These are phyloP conservation scores for Eristalis tenax DNA, from an alignment of 2,888 invertebrate species.

Conservation along the genomic window DNA sequence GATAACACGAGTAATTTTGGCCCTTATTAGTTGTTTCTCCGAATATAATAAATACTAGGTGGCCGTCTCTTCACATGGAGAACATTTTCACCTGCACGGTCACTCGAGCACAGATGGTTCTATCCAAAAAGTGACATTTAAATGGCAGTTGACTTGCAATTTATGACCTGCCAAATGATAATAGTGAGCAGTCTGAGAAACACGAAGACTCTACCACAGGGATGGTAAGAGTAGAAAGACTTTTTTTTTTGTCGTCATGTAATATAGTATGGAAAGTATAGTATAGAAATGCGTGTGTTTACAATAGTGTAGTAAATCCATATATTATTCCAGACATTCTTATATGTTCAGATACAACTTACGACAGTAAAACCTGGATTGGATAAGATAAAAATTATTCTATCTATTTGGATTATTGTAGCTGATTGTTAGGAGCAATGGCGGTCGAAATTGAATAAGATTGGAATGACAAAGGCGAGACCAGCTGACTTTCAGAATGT, in stretches of 20 bases:
- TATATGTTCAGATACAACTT: too few relatives aligned
- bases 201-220: background rate
- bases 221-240: background rate
- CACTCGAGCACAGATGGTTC: slow-evolving; percentile 6
- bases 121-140: slow-evolving; percentile 12
- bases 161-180: background rate
- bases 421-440: too few relatives aligned
- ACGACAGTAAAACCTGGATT: too few relatives aligned
- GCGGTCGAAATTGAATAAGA: too few relatives aligned
- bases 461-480: too few relatives aligned
- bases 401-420: too few relatives aligned
- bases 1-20: slow-evolving; percentile 33
- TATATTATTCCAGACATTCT: too few relatives aligned
- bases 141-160: slow-evolving; percentile 1
- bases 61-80: slow-evolving; percentile 57
- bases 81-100: slow-evolving; percentile 39
- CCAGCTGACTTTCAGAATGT: too few relatives aligned
- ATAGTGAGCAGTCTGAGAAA: background rate
- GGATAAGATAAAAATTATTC: too few relatives aligned
- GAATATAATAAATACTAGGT: slow-evolving; percentile 45
- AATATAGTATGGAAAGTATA: too few relatives aligned
- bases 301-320: too few relatives aligned
- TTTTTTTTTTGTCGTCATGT: background rate
- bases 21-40: slow-evolving; percentile 48
- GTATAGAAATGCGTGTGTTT: too few relatives aligned